Evolutionary conservation across 2,888 invertebrate species (phyloP).

Genomic region (Nomada fucata): DNA sequence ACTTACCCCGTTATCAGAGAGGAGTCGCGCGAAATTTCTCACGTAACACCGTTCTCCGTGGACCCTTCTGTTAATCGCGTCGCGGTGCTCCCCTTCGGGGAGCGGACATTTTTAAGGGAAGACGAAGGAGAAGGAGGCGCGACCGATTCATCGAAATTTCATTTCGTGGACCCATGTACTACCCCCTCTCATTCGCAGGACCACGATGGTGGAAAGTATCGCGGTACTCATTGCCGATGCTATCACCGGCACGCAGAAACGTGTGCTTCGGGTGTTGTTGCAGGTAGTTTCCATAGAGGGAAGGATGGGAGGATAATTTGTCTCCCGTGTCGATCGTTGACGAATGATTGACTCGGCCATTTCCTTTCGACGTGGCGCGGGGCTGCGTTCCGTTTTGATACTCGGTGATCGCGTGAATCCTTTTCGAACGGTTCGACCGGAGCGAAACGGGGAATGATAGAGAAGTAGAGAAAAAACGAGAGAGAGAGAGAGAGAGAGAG

Average conservation of each 20-base stretch:
- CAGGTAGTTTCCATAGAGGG: conserved; percentile 1
- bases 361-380: conserved; percentile 6
- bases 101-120: conserved; percentile 1
- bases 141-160: neutral
- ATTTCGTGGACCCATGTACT: neutral
- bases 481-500: conserved; percentile 4
- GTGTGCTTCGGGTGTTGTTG: conserved; percentile 15
- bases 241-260: conserved; percentile 58
- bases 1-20: neutral
- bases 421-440: conserved; percentile 24
- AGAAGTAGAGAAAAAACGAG: conserved; percentile 1
- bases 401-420: conserved; percentile 25
- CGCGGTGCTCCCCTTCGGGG: conserved; percentile 10
- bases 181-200: conserved; percentile 37
- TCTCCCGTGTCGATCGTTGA: neutral
- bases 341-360: neutral
- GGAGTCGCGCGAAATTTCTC: neutral
- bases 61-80: conserved; percentile 6
- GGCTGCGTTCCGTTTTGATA: conserved; percentile 36
- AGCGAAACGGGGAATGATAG: conserved; percentile 4
- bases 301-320: neutral
- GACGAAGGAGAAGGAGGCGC: neutral
- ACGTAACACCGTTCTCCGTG: neutral
- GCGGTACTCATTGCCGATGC: conserved; percentile 40
- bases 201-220: conserved; percentile 58